Conservation (phyloP, 2,888 invertebrate genomes). For the Boloria selene region DNA sequence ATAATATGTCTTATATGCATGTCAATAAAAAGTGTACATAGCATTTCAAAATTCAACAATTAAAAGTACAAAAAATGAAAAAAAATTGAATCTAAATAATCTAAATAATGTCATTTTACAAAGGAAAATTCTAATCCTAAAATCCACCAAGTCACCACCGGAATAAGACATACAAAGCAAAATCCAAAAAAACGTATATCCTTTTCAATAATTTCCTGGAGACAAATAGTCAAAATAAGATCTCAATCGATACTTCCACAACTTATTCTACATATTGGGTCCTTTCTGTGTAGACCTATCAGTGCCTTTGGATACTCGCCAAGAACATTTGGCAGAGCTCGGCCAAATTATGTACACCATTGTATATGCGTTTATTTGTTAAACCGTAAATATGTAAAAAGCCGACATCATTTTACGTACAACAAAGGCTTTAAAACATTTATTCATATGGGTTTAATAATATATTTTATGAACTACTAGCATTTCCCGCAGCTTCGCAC, state of each 20-base stretch:
- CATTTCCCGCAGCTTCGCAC: no score
- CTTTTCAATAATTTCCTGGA: not conserved
- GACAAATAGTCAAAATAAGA: conserved; percentile 5
- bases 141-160: no score
- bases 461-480: no score
- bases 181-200: no score
- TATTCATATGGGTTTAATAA: not conserved
- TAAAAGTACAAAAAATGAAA: no score
- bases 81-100: no score
- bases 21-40: no score
- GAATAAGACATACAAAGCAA: no score
- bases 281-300: conserved; percentile 36
- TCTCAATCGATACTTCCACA: conserved; percentile 22
- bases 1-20: no score
- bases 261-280: conserved; percentile 25
- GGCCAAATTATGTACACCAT: conserved; percentile 59
- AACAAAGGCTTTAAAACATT: not conserved
- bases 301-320: conserved; percentile 54
- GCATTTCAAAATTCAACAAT: no score
- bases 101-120: no score
- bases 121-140: no score
- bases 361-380: conserved; percentile 31
- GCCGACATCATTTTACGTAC: conserved; percentile 13
- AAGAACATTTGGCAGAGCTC: conserved; percentile 62
- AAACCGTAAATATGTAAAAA: conserved; percentile 31